Evolutionary conservation across 2,888 invertebrate species (phyloP).

Genomic region (Cyclophora albipunctata): DNA sequence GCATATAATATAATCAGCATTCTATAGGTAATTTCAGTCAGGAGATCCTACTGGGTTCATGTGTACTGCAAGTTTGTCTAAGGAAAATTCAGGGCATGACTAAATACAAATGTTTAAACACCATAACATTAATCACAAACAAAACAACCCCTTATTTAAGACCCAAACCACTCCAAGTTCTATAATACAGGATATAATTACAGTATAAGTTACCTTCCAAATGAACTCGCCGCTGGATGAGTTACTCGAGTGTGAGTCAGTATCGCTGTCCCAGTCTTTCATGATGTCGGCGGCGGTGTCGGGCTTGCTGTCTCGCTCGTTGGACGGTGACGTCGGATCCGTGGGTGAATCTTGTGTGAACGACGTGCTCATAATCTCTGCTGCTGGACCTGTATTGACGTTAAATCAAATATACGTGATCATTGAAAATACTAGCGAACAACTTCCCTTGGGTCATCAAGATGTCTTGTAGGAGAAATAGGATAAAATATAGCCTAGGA

Average conservation of each 20-base stretch:
- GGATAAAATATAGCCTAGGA: too few relatives aligned
- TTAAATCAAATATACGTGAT: not conserved
- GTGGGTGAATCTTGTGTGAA: conserved; percentile 69
- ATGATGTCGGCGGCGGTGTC: conserved; percentile 54
- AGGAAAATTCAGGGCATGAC: conserved; percentile 4
- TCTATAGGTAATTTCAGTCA: too few relatives aligned
- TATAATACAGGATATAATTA: not conserved
- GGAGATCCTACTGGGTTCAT: too few relatives aligned
- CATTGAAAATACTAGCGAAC: too few relatives aligned
- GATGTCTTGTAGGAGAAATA: too few relatives aligned
- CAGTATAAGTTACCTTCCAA: conserved; percentile 78
- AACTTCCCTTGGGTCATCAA: too few relatives aligned
- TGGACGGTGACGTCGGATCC: conserved; percentile 48
- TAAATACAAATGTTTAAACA: conserved; percentile 22
- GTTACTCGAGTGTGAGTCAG: conserved; percentile 77
- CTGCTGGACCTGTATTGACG: conserved; percentile 46
- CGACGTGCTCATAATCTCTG: conserved; percentile 66
- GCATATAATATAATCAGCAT: too few relatives aligned
- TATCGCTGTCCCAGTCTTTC: conserved; percentile 83
- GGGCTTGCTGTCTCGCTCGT: conserved; percentile 48
- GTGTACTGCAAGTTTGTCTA: conserved; percentile 1
- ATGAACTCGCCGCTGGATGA: conserved; percentile 86
- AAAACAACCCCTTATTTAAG: not conserved
- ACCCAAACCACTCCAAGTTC: too few relatives aligned
- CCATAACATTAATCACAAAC: conserved; percentile 28